Conservation (phyloP, 2,797 vertebrate genomes). For the Eulemur mongoz region DNA sequence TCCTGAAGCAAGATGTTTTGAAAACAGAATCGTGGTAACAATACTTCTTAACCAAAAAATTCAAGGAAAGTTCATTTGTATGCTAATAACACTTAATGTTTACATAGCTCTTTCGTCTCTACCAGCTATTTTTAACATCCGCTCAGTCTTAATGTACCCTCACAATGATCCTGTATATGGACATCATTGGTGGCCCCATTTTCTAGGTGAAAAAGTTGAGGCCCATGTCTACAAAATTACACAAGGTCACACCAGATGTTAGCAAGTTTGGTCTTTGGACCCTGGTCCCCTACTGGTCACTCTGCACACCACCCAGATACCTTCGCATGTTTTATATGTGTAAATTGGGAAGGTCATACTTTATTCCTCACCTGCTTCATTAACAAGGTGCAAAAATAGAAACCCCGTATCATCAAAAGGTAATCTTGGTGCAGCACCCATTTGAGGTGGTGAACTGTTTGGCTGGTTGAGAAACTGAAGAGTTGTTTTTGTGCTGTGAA, state of each 20-base stretch:
- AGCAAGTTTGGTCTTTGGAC: background rate
- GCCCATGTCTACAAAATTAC: background rate
- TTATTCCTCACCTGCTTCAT: background rate
- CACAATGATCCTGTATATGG: background rate
- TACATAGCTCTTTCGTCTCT: background rate
- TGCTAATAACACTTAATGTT: background rate
- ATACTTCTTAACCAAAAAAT: background rate
- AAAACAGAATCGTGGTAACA: background rate
- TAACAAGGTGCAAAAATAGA: constrained; percentile 8
- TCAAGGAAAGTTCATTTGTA: background rate
- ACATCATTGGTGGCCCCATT: background rate
- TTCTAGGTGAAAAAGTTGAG: background rate
- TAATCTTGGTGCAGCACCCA: background rate
- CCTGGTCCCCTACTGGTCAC: no score
- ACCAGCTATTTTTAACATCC: background rate
- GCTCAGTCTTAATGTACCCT: background rate
- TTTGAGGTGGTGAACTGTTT: background rate
- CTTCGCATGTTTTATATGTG: background rate
- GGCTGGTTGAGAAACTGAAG: background rate
- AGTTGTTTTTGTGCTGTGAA: constrained; percentile 17
- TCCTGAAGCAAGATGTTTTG: background rate
- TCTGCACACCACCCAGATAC: background rate
- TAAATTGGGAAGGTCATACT: background rate
- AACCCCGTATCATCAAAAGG: background rate
- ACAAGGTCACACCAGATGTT: rapidly evolving